A percentile compares a stretch with the other conserved stretches of the same genome.
These are phyloP conservation scores for Halocynthia aurantium DNA, from an alignment of 23 tunicate genomes.

Conservation along the genomic window DNA sequence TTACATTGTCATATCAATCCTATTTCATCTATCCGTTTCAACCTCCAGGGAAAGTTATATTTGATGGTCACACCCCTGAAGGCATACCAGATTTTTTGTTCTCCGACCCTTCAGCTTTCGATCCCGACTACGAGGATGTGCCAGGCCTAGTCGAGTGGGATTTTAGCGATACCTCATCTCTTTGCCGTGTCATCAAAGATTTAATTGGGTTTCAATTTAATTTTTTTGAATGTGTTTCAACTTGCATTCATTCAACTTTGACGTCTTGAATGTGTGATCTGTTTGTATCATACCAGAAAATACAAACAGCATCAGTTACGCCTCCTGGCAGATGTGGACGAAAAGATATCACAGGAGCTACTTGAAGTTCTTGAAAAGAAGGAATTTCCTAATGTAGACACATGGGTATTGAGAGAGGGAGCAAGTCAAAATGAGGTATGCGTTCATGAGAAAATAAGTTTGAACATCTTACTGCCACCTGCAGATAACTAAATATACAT, in stretches of 20 bases:
- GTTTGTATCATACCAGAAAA: constrained; percentile 7
- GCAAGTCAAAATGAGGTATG: constrained; percentile 11
- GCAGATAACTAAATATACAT: too few relatives aligned
- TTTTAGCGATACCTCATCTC: constrained; percentile 9
- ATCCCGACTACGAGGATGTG: constrained; percentile 85
- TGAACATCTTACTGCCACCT: too few relatives aligned
- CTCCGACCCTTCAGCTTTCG: constrained; percentile 61
- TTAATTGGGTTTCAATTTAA: constrained; percentile 21
- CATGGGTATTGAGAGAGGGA: constrained; percentile 28
- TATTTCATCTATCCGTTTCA: not conserved
- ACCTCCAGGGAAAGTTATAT: constrained; percentile 60
- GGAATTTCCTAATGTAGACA: constrained; percentile 32
- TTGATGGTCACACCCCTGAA: constrained; percentile 53
- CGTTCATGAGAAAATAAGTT: too few relatives aligned
- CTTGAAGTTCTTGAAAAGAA: constrained; percentile 29
- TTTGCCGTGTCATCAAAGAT: constrained; percentile 43
- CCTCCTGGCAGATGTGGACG: constrained; percentile 26
- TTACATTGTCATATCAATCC: not conserved
- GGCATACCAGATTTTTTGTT: constrained; percentile 64
- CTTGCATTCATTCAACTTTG: not conserved
- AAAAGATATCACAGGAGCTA: constrained; percentile 33
- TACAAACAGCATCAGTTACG: constrained; percentile 66
- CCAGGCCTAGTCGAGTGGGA: constrained; percentile 63
- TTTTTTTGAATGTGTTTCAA: too few relatives aligned
- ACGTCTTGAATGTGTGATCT: not conserved